These are phyloP conservation scores for Philaethria dido DNA, from an alignment of 2,888 invertebrate genomes.

Conservation along the genomic window DNA sequence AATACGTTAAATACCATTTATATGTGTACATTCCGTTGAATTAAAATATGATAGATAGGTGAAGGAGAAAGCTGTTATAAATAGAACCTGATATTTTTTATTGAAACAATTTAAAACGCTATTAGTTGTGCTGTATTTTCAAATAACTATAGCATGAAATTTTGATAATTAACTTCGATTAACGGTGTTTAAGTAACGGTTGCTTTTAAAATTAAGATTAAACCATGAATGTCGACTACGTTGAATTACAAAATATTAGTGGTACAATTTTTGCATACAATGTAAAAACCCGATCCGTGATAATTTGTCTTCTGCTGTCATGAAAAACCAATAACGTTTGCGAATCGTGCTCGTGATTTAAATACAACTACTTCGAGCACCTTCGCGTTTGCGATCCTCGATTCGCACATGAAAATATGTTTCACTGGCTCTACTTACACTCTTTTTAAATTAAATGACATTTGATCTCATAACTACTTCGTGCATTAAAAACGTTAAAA, in stretches of 20 bases:
- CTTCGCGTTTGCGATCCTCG: not conserved
- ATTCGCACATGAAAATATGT: not conserved
- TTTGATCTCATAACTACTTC: too few relatives aligned
- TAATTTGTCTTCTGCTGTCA: conserved; percentile 13
- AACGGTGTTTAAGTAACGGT: too few relatives aligned
- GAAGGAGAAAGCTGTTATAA: conserved; percentile 20
- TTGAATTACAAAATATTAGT: not conserved
- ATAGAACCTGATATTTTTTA: not conserved
- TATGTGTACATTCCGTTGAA: conserved; percentile 2
- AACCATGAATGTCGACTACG: not conserved
- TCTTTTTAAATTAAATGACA: not conserved
- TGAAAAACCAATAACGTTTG: conserved; percentile 15
- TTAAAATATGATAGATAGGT: conserved; percentile 16
- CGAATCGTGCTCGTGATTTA: not conserved
- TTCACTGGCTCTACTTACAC: not conserved
- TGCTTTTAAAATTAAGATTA: not conserved
- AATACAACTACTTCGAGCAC: not conserved
- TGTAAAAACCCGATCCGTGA: conserved; percentile 19
- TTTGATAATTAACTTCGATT: not conserved
- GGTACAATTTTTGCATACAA: conserved; percentile 7
- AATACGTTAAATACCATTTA: not conserved
- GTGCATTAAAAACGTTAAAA: too few relatives aligned
- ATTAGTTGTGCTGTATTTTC: not conserved
- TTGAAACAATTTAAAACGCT: not conserved
- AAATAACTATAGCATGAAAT: not conserved